phyloP scores from a whole-genome alignment of 2,797 vertebrate genomes.

The Momotus momota region DNA sequence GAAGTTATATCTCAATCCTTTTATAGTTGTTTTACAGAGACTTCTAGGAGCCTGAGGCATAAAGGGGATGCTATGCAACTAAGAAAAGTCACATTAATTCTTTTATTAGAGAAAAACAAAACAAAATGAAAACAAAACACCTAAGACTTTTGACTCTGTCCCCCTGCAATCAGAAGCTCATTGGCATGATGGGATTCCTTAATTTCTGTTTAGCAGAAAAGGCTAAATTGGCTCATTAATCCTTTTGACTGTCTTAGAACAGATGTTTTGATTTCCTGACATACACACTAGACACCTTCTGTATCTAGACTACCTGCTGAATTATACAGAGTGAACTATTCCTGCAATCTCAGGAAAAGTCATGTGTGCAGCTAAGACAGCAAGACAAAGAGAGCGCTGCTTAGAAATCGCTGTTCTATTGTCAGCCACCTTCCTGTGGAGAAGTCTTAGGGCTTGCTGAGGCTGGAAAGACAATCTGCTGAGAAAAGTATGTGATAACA shows the following conservation, averaged over 20 bases:
- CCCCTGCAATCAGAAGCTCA: background rate
- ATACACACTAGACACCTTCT: background rate
- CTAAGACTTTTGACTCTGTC: background rate
- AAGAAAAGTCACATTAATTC: background rate
- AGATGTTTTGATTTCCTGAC: background rate
- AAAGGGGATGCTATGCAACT: background rate
- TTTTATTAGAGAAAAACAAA: too few relatives aligned
- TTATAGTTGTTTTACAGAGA: background rate
- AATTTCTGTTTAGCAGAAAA: background rate
- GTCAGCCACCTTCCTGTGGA: background rate
- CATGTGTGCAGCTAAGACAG: background rate
- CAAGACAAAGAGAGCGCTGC: background rate
- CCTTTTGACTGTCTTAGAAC: background rate
- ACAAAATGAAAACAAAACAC: too few relatives aligned
- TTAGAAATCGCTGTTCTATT: background rate
- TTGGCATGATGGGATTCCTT: background rate
- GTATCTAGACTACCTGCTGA: background rate
- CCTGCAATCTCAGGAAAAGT: background rate
- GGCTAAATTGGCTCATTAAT: background rate
- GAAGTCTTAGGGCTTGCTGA: background rate
- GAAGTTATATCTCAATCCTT: background rate
- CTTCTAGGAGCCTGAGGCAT: background rate
- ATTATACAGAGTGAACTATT: background rate
- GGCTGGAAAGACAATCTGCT: conserved; percentile 18
- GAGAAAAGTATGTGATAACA: background rate